Percentiles rank a stretch among this genome's conserved stretches.
These are phyloP conservation scores for Callithrix jacchus DNA, from an alignment of 2,113 vertebrate species.

Conservation along the genomic window DNA sequence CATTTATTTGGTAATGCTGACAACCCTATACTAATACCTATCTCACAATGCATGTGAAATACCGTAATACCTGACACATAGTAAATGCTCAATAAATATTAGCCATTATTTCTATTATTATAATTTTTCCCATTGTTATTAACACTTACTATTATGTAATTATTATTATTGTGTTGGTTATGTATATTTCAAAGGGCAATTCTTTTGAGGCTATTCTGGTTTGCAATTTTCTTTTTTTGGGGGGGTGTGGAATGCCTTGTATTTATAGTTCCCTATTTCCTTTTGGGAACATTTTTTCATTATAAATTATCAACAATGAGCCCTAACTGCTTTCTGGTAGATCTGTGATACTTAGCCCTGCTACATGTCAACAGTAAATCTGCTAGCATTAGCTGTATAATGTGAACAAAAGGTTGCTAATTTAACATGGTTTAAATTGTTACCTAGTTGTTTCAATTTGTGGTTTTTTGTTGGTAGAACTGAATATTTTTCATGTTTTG, in stretches of 20 bases:
- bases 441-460: neutral
- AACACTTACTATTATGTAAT: neutral
- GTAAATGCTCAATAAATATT: neutral
- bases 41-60: neutral
- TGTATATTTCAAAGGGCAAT: neutral
- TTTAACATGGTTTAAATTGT: neutral
- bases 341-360: neutral
- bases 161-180: neutral
- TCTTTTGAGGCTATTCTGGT: neutral
- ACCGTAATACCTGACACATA: neutral
- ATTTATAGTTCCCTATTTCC: neutral
- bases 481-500: neutral
- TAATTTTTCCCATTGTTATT: constrained; percentile 29
- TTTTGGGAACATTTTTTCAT: neutral
- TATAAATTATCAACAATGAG: neutral
- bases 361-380: neutral
- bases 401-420: neutral
- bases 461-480: neutral
- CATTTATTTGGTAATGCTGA: constrained; percentile 48
- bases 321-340: neutral
- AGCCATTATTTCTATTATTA: neutral
- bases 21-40: neutral
- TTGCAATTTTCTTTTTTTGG: neutral
- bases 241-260: neutral
- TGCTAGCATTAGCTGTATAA: neutral